These are phyloP conservation scores for Patella caerulea DNA, from an alignment of 2,888 invertebrate genomes.

Conservation along the genomic window DNA sequence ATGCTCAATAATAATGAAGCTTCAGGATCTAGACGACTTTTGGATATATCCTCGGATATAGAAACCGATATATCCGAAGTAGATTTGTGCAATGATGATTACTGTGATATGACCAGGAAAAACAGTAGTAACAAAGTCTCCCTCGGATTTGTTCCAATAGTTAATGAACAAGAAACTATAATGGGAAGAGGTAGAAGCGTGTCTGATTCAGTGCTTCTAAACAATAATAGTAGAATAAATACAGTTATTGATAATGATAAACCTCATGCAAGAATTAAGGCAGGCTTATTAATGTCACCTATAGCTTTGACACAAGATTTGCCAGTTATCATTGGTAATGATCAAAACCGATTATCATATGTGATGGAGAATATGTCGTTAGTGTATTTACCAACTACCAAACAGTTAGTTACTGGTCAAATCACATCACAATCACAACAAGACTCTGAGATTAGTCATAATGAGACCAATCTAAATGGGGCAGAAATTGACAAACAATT, in stretches of 20 bases:
- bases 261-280: conserved; percentile 35
- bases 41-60: not conserved
- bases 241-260: conserved; percentile 8
- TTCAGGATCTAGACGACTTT: not conserved
- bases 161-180: not conserved
- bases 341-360: conserved; percentile 59
- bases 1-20: not conserved
- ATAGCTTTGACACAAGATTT: conserved; percentile 57
- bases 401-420: conserved; percentile 52
- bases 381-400: conserved; percentile 64
- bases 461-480: not conserved
- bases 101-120: conserved; percentile 8
- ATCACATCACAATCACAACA: conserved; percentile 9
- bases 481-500: not conserved
- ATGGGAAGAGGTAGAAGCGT: not conserved
- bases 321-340: conserved; percentile 47
- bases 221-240: not conserved
- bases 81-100: not conserved
- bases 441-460: conserved; percentile 17
- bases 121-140: conserved; percentile 12
- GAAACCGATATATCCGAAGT: not conserved
- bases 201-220: conserved; percentile 11
- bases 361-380: conserved; percentile 65
- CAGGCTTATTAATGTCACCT: conserved; percentile 58
- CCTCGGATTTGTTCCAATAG: not conserved